Percentiles rank a stretch among this genome's conserved stretches.
phyloP scores from a whole-genome alignment of 2,888 invertebrate genomes.

The Eristalinus sepulchralis region DNA sequence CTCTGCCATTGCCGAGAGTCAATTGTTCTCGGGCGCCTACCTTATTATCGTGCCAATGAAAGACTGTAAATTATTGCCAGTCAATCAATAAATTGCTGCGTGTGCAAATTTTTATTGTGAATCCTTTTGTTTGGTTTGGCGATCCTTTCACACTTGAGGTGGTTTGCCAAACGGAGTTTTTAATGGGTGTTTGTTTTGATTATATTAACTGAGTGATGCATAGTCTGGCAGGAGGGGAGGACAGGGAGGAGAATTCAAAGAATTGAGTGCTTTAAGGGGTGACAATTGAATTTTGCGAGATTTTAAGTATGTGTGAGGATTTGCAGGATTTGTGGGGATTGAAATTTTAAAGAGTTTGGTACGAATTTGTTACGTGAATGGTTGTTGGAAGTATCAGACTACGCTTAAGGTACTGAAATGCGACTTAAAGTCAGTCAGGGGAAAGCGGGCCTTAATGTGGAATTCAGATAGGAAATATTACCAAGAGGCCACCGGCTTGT shows the following conservation, averaged over 20 bases:
- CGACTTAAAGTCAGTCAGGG: too few species aligned
- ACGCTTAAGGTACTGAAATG: too few species aligned
- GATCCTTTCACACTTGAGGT: conserved; percentile 23
- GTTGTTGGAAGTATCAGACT: too few species aligned
- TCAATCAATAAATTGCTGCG: conserved; percentile 60
- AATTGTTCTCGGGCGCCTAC: conserved; percentile 47
- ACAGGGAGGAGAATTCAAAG: background rate
- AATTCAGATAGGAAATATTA: too few species aligned
- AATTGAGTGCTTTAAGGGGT: background rate
- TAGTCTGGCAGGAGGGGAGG: background rate
- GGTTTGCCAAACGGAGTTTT: conserved; percentile 34
- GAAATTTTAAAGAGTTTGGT: too few species aligned
- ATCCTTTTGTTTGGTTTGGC: conserved; percentile 45
- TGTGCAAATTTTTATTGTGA: conserved; percentile 66
- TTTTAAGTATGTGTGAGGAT: background rate
- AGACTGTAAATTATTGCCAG: conserved; percentile 58
- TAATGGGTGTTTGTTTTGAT: conserved; percentile 70
- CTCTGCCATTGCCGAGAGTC: conserved; percentile 35
- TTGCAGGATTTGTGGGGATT: too few species aligned
- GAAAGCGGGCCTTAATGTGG: too few species aligned
- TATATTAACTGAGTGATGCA: conserved; percentile 50
- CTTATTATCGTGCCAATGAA: conserved; percentile 65
- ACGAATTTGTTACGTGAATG: too few species aligned
- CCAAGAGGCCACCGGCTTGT: too few species aligned
- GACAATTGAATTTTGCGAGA: background rate